Conservation (phyloP, 1,140 invertebrate species). For the Schlechtendalia chinensis region DNA sequence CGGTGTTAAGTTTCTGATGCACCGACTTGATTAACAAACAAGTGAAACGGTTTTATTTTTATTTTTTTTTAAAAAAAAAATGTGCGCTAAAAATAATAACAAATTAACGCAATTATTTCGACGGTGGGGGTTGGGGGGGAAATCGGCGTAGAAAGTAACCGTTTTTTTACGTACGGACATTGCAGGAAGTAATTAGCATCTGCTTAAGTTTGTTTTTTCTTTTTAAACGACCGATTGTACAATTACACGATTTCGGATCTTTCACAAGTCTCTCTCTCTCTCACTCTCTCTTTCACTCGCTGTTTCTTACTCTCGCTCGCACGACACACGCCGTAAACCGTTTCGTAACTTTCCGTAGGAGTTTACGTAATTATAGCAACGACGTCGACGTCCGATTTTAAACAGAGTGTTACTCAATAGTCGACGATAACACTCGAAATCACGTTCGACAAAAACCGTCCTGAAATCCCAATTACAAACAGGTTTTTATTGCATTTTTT, state of each 20-base stretch:
- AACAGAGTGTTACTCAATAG: slow-evolving; percentile 8
- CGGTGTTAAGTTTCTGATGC: slow-evolving; percentile 12
- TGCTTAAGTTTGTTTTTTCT: background rate
- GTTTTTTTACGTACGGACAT: background rate
- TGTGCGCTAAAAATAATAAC: slow-evolving; percentile 6
- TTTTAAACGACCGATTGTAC: background rate
- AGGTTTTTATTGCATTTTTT: background rate
- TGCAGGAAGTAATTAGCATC: slow-evolving; percentile 27
- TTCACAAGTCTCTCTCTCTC: slow-evolving; percentile 1
- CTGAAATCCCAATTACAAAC: background rate
- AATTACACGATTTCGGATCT: background rate
- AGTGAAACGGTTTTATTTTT: slow-evolving; percentile 18
- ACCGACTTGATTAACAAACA: background rate
- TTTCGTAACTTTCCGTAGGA: slow-evolving; percentile 28
- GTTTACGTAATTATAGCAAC: slow-evolving; percentile 10
- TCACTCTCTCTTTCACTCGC: no score
- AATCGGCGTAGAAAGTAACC: slow-evolving; percentile 18
- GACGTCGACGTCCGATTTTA: background rate
- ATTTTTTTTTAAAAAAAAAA: no score
- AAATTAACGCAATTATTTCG: slow-evolving; percentile 11
- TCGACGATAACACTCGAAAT: background rate
- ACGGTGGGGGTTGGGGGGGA: no score
- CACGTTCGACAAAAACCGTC: background rate
- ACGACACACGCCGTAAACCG: background rate
- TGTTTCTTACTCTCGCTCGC: no score